Conservation (phyloP, 2,797 vertebrate genomes). For the Clarias laeviceps region DNA sequence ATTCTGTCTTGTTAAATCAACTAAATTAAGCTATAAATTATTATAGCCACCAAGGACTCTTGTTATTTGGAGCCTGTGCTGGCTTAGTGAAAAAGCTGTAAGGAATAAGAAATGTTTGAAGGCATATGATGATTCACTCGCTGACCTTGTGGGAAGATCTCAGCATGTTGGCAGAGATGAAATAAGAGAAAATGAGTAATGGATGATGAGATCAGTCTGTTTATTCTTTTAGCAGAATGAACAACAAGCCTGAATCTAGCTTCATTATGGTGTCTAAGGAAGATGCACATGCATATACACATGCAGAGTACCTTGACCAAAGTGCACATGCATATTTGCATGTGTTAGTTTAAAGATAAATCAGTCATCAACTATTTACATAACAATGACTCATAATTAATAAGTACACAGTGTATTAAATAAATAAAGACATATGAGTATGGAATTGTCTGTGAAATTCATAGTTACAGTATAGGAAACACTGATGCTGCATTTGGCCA, state of each 20-base stretch:
- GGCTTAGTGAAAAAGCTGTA: neutral
- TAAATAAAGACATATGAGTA: too few species aligned
- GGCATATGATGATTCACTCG: too few species aligned
- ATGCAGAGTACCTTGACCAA: neutral
- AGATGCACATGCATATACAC: too few species aligned
- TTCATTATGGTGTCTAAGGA: neutral
- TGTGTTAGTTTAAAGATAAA: neutral
- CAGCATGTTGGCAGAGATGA: neutral
- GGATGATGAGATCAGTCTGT: neutral
- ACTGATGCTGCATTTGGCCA: neutral
- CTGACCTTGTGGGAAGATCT: neutral
- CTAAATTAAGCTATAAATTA: neutral
- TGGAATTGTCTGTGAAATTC: neutral
- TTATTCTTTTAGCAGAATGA: neutral
- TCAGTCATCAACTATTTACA: neutral
- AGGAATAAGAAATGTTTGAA: neutral
- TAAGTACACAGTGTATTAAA: neutral
- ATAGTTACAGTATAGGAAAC: neutral
- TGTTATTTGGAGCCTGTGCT: neutral
- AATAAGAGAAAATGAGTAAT: neutral
- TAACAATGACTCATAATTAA: neutral
- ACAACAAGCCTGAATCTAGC: neutral
- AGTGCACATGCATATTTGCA: neutral
- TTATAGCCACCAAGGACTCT: neutral
- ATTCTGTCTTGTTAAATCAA: neutral